Evolutionary conservation across 2,113 vertebrate species (phyloP).

Genomic region (Bostrychus sinensis): DNA sequence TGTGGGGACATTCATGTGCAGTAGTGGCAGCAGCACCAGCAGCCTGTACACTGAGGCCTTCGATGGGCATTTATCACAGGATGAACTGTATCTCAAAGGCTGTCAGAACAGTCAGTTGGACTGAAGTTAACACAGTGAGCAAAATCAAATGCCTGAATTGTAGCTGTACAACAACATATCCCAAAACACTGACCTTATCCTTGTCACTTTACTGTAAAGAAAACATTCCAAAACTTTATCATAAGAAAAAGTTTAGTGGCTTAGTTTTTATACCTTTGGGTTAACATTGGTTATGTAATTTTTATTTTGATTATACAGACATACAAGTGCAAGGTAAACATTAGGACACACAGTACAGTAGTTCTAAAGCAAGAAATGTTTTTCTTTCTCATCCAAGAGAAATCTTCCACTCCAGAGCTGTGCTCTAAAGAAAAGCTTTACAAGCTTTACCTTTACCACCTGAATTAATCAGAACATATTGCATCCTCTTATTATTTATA

Average conservation of each 20-base stretch:
- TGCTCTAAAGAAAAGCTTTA: no score
- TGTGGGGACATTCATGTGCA: slow-evolving; percentile 89
- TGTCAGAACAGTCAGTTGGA: slow-evolving; percentile 89
- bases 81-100: slow-evolving; percentile 85
- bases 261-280: neutral
- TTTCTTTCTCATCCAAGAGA: no score
- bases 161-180: slow-evolving; percentile 63
- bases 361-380: no score
- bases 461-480: neutral
- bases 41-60: slow-evolving; percentile 89
- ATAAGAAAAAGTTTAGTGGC: slow-evolving; percentile 6
- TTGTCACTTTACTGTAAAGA: slow-evolving; percentile 55
- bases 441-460: neutral
- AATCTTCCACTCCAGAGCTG: no score
- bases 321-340: neutral
- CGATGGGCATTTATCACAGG: slow-evolving; percentile 88
- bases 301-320: no score
- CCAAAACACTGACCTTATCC: slow-evolving; percentile 47
- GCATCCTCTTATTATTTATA: neutral
- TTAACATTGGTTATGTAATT: neutral
- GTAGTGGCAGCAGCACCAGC: slow-evolving; percentile 83
- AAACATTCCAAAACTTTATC: slow-evolving; percentile 64
- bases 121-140: slow-evolving; percentile 65
- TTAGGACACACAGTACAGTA: no score
- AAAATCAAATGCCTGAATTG: slow-evolving; percentile 45